Base-by-base conservation (phyloP, 2,113 vertebrate genomes). In the Echinops telfairi region DNA sequence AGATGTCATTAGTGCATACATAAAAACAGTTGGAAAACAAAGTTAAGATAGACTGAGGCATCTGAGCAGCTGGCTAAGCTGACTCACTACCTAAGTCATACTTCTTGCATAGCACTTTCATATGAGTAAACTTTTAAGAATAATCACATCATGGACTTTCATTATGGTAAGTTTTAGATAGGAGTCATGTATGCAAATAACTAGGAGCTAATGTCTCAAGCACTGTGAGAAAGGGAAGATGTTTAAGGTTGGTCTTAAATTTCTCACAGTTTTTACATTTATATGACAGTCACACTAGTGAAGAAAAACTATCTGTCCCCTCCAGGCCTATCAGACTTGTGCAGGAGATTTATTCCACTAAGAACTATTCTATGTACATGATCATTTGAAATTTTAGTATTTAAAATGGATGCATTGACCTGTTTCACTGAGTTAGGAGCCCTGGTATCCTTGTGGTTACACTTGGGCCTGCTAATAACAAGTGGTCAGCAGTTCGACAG, bases 211-310 rank as follows among this genome's bases (percentile, higher is more conserved):
- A 11, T 86, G 31, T 84, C 19, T 93, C 33, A 36, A 40, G 71
- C 90, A 83, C 29, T 53, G 14, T 5, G 14, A 53, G 16, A 62
- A 81, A 92, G 33, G 62, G 22, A 73, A 91, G 57, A 84, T 27
- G 81, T 86, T 93, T 89, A 90, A 89, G n/a, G 92, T 47, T 86
- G 81, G n/a, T 6, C 31, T 94, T 94, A 83, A 53, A 83, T 33
- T 80, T 60, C 60, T 71, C 70, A 31, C 64, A 31, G 36, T 47
- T 40, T 14, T 91, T 4, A 7, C 36, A 20, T 92, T 80, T 92
- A 66, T 91, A 58, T 29, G 66, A 77, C 33, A 3, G 22, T 77
- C 77, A 29, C 15, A 76, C 25, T 77, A 33, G 11, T 40, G 31
- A 81, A 31, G 80, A 62, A 68, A 85, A 89, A 70, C 77, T 43